phyloP scores from a whole-genome alignment of 2,113 vertebrate species.

The Indri indri region DNA sequence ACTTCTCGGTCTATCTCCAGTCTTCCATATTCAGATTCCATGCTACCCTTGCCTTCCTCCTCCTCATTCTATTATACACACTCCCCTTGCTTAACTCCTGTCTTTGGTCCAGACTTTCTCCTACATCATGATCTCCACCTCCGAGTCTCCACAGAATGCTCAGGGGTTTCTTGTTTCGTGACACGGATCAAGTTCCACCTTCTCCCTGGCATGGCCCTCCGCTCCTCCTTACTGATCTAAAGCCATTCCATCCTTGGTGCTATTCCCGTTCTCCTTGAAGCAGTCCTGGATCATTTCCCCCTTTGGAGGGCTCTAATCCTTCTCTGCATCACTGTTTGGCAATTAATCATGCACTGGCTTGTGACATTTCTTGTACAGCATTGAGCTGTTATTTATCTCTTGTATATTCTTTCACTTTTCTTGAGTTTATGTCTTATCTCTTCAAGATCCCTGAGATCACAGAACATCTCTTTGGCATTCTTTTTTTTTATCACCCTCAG shows the following conservation, averaged over 20 bases:
- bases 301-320: neutral
- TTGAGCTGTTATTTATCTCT: neutral
- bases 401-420: neutral
- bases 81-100: fast-evolving
- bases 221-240: neutral
- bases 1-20: neutral
- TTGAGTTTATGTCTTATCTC: conserved; percentile 7
- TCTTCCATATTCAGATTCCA: neutral
- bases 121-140: neutral
- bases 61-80: fast-evolving
- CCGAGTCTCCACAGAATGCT: neutral
- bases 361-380: neutral
- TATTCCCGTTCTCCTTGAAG: neutral
- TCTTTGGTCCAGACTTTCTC: neutral
- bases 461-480: neutral
- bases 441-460: neutral
- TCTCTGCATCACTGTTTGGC: neutral
- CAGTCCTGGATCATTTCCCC: neutral
- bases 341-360: neutral
- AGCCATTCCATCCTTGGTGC: neutral
- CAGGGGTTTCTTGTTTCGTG: neutral
- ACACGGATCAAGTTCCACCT: neutral
- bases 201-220: neutral
- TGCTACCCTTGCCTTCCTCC: neutral
- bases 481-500: neutral